Base-by-base conservation (phyloP, 2,888 invertebrate genomes). In the Acanthacorydalis orientalis region DNA sequence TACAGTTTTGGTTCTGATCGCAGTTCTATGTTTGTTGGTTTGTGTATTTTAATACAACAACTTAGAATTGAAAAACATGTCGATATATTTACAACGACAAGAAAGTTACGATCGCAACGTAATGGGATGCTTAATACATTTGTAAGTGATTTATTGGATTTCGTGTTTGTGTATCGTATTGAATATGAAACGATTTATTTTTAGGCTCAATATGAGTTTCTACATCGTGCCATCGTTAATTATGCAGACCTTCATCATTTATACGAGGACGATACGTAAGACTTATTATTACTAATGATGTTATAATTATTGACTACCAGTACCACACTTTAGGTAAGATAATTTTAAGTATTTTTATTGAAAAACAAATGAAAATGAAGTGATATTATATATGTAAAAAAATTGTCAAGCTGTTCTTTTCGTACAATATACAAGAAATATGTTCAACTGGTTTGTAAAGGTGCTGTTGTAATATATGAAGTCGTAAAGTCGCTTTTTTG, bases 161-260 rank as follows among this genome's bases (percentile, higher is more conserved):
- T 10, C 7, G 3, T 15, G 2, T 14, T 14, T 41, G 6, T 41
- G 4, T 12, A 41, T 44, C 43, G 23, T 31, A 49, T 35, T 41
- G 23, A 35, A 41, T 34, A 33, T 49, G 16, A 15, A 33, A 46
- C 49, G 31, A 37, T 50, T 40, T 51, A 33, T 9, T 73, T 73
- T 32, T 72, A 90, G 89, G 80, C 84, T 66, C 90, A 90, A 70
- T 91, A 90, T 69, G 89, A 90, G 75, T 90, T 90, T 71, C 75
- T 91, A 59, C 86, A 91, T 72, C 83, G 89, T 70, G 89, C 88
- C 64, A 84, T 90, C 67, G 76, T 87, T 55, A 88, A 88, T 70
- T 89, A 89, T 64, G 82, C 86, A 53, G 88, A 89, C 65, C 76
- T 89, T 55, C 88, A 88, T 69, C 83, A 83, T 66, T 68, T 87